A percentile compares a stretch with the other conserved stretches of the same genome.
These are phyloP conservation scores for Prosopocoilus inquinatus DNA, from an alignment of 2,888 invertebrate species.

Conservation along the genomic window DNA sequence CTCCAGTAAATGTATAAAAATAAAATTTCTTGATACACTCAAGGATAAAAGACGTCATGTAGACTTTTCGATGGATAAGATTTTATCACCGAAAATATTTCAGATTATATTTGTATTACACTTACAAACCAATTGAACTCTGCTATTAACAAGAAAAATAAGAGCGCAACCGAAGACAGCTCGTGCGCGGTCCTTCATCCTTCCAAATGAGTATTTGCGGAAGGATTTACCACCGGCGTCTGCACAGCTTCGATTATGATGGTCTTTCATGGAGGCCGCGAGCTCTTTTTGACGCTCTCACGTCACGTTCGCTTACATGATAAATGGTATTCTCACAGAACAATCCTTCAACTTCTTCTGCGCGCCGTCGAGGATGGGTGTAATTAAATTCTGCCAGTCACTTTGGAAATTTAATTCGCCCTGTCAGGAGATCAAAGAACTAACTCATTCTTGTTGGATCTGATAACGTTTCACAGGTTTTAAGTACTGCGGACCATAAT, in stretches of 20 bases:
- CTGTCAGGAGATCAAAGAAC: neutral
- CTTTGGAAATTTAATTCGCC: constrained; percentile 12
- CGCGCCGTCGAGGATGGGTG: constrained; percentile 4
- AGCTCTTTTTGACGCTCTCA: constrained; percentile 41
- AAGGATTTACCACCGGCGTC: constrained; percentile 20
- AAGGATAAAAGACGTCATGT: too few relatives aligned
- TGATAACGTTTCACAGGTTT: too few relatives aligned
- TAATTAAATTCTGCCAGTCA: constrained; percentile 46
- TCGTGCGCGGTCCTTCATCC: constrained; percentile 11
- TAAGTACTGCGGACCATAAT: too few relatives aligned
- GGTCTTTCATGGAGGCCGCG: constrained; percentile 16
- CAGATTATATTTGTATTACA: too few relatives aligned
- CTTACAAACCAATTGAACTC: too few relatives aligned
- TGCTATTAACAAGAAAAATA: too few relatives aligned
- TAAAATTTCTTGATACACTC: too few relatives aligned
- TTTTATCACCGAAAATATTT: too few relatives aligned
- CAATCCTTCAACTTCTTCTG: constrained; percentile 27
- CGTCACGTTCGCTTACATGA: constrained; percentile 42
- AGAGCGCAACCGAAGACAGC: too few relatives aligned
- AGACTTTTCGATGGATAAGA: too few relatives aligned
- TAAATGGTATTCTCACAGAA: constrained; percentile 41
- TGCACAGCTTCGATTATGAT: constrained; percentile 22
- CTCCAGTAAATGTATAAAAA: too few relatives aligned
- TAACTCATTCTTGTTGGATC: too few relatives aligned
- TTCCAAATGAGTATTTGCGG: constrained; percentile 24